Evolutionary conservation across 2,113 vertebrate genomes (phyloP), one percentile per base, ranked within the genome.

Genomic region (Hepsetus odoe): DNA sequence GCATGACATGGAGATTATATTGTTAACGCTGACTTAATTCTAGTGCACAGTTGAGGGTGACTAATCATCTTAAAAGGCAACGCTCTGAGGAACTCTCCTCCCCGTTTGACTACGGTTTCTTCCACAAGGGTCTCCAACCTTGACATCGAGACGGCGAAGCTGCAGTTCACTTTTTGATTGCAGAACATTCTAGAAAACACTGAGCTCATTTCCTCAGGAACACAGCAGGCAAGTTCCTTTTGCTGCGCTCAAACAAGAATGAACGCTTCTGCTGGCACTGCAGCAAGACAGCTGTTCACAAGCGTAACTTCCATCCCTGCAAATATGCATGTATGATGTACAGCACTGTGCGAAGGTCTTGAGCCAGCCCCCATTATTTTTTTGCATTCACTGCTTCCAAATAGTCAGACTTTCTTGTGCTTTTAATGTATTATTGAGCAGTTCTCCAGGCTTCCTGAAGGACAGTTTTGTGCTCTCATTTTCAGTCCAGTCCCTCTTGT

Each of bases 141-240:
- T 26, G 53, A 59, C 14, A 30, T 0, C 2, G 53, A 58, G 10
- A 35, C n/a, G 14, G 14, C n/a, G 22, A 46, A 33, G 2, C 7
- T 49, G 10, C 20, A 5, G 5, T 22, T 38, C 12, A 64, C 20
- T 49, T 49, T 49, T 14, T 2, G 22, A 73, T 1, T 42, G 6
- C 38, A 32, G 55, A 61, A 42, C 2, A 26, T 33, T 56, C n/a
- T 22, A 70, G 6, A 40, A 30, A 24, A 7, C 7, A 1, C 3
- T 44, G 74, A 77, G 32, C 2, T 68, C 35, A 69, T 32, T 70
- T 70, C 66, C 53, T 70, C 32, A 16, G 30, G 7, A 32, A 61
- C 38, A 33, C 30, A 35, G 35, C 16, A 6, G 10, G 66, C 58
- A 14, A n/a, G 62, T 42, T 67, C 16, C 46, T 76, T 55, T 9